Percentiles rank a stretch among this genome's conserved stretches.
Evolutionary conservation across 2,888 invertebrate genomes (phyloP).

Genomic region (Belgica antarctica): DNA sequence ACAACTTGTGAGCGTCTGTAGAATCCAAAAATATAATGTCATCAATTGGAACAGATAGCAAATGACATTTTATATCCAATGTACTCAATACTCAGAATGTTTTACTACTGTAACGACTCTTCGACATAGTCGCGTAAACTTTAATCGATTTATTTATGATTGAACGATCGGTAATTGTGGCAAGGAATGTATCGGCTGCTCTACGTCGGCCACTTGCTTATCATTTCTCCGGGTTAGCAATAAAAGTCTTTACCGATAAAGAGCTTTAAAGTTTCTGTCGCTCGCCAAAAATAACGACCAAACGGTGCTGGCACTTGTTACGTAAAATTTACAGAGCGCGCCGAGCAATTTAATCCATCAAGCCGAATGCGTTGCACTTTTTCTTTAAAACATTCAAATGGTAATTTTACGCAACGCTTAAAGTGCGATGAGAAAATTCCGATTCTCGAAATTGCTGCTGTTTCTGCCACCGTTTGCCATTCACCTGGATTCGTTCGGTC

Average conservation of each 20-base stretch:
- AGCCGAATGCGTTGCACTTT: neutral
- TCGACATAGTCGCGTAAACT: too few species aligned
- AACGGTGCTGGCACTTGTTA: neutral
- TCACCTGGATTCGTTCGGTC: neutral
- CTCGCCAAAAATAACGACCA: too few species aligned
- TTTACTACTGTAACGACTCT: too few species aligned
- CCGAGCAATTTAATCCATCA: neutral
- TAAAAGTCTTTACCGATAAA: neutral
- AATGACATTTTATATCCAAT: too few species aligned
- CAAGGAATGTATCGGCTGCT: too few species aligned
- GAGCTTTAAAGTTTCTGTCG: too few species aligned
- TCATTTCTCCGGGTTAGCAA: neutral
- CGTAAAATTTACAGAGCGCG: neutral
- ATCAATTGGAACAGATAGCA: too few species aligned
- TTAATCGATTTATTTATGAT: too few species aligned
- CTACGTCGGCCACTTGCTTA: neutral
- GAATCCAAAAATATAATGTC: too few species aligned
- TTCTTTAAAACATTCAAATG: neutral
- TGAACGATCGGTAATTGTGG: too few species aligned
- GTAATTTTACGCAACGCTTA: neutral
- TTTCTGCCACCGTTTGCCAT: slow-evolving; percentile 6
- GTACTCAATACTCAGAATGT: too few species aligned
- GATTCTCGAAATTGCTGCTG: neutral
- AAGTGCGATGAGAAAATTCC: slow-evolving; percentile 7
- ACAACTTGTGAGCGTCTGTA: too few species aligned